Evolutionary conservation across 2,888 invertebrate species (phyloP).

Genomic region (Archips crataeganus): DNA sequence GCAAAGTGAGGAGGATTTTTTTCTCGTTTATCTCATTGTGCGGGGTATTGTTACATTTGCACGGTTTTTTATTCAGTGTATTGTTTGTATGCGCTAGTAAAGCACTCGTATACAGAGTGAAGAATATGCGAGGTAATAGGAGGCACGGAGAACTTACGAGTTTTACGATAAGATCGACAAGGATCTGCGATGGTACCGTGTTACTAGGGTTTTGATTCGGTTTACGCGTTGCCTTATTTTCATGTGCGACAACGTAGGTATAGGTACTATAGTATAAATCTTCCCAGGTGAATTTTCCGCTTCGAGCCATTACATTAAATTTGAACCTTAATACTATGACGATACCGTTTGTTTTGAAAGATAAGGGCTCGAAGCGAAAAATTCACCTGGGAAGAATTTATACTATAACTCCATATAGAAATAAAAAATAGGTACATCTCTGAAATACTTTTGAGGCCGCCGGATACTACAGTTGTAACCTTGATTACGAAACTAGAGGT

Average conservation of each 20-base stretch:
- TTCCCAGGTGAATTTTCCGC: too few species aligned
- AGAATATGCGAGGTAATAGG: neutral
- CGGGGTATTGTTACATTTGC: too few species aligned
- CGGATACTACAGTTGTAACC: neutral
- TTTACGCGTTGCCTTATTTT: neutral
- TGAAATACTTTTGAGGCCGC: neutral
- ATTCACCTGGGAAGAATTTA: too few species aligned
- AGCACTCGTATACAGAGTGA: neutral
- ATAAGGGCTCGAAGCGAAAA: too few species aligned
- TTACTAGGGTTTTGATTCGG: neutral
- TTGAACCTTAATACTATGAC: too few species aligned
- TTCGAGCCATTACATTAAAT: too few species aligned
- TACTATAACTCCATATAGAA: neutral
- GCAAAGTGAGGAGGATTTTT: too few species aligned
- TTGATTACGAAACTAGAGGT: too few species aligned
- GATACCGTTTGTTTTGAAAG: too few species aligned
- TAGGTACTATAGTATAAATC: too few species aligned
- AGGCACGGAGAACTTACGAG: neutral
- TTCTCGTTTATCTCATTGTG: too few species aligned
- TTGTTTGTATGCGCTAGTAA: conserved; percentile 2
- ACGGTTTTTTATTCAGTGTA: neutral
- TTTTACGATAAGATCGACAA: neutral
- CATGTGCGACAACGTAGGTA: neutral
- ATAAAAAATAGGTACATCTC: neutral
- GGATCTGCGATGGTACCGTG: neutral